Percentiles rank a stretch among this genome's conserved stretches.
Conservation (phyloP, 2,113 vertebrate genomes). For the Saccopteryx bilineata region DNA sequence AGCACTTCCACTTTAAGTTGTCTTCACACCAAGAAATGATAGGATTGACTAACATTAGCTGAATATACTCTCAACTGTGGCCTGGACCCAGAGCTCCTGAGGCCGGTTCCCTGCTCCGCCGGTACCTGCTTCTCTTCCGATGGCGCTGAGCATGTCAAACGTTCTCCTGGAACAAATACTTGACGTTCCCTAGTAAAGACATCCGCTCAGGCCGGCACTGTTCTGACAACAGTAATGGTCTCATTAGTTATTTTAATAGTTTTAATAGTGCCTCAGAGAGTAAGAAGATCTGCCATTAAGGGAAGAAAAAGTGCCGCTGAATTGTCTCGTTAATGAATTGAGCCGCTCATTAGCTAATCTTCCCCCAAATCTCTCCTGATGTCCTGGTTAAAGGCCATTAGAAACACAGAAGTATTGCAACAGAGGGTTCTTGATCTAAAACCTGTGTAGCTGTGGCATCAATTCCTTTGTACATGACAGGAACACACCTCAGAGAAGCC, state of each 20-base stretch:
- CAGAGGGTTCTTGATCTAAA: slow-evolving; percentile 35
- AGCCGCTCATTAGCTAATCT: slow-evolving; percentile 74
- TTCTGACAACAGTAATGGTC: slow-evolving; percentile 72
- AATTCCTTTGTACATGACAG: slow-evolving; percentile 4
- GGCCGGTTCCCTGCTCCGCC: not conserved
- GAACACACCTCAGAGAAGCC: not conserved
- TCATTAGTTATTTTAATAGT: slow-evolving; percentile 81
- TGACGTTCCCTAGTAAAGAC: slow-evolving; percentile 26
- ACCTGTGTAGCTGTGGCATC: not conserved
- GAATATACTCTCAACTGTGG: too few species aligned
- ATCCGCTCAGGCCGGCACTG: slow-evolving; percentile 48
- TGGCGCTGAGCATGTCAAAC: not conserved
- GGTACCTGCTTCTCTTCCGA: not conserved
- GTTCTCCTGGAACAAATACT: slow-evolving; percentile 52
- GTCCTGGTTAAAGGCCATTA: slow-evolving; percentile 62
- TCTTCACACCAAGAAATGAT: not conserved
- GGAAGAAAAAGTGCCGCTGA: slow-evolving; percentile 65
- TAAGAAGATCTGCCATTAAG: slow-evolving; percentile 59
- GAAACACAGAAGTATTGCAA: slow-evolving; percentile 61
- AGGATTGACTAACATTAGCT: not conserved
- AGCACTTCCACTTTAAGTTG: not conserved
- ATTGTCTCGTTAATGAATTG: slow-evolving; percentile 72
- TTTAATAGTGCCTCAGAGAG: slow-evolving; percentile 77
- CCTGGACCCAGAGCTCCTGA: not conserved
- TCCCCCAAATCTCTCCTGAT: slow-evolving; percentile 71